phyloP scores from a whole-genome alignment of 2,113 vertebrate genomes.

The Mustelus asterias region DNA sequence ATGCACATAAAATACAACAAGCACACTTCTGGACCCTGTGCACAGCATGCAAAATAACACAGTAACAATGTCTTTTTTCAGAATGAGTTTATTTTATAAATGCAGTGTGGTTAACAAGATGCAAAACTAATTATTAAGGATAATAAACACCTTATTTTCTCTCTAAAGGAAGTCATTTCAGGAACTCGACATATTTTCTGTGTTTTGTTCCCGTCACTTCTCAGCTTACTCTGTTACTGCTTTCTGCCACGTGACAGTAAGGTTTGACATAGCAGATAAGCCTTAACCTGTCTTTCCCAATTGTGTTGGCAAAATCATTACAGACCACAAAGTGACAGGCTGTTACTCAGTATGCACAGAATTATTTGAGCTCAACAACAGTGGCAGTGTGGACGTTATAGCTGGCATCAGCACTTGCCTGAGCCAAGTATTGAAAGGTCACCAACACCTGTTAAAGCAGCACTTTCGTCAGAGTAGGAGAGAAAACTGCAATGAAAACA shows the following conservation, averaged over 20 bases:
- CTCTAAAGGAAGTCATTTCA: not conserved
- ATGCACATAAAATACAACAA: not conserved
- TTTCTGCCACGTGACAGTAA: not conserved
- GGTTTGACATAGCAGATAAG: not conserved
- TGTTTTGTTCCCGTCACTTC: not conserved
- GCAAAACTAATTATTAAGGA: not conserved
- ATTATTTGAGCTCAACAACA: not conserved
- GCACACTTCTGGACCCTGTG: not conserved
- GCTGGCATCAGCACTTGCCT: not conserved
- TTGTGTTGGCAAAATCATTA: not conserved
- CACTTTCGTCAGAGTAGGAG: not conserved
- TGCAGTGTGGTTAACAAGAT: not conserved
- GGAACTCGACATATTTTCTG: not conserved
- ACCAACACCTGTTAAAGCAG: not conserved
- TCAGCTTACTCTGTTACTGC: not conserved
- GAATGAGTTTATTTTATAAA: not conserved
- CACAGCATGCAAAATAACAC: not conserved
- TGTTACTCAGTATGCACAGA: not conserved
- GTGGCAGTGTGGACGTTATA: not conserved
- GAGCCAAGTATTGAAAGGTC: not conserved
- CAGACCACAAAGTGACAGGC: not conserved
- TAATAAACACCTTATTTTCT: slow-evolving; percentile 10
- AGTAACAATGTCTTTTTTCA: not conserved
- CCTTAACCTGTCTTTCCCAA: not conserved
- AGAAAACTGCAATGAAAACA: not conserved